Conservation (phyloP, 2,797 vertebrate genomes). For the Synaphobranchus kaupii region DNA sequence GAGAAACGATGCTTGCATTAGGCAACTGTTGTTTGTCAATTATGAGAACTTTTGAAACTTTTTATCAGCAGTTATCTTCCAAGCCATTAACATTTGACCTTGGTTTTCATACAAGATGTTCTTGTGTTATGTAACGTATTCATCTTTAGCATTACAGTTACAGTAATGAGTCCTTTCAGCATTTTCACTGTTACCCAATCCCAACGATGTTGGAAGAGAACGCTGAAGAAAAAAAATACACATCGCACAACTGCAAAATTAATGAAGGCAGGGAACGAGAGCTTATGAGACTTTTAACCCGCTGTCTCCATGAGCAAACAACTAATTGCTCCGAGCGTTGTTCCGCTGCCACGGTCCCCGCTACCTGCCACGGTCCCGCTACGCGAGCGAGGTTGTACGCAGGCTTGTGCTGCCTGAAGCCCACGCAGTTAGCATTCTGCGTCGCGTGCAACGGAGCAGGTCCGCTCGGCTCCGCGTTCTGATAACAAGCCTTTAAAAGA, state of each 20-base stretch:
- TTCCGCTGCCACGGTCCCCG: not conserved
- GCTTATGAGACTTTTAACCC: constrained; percentile 1
- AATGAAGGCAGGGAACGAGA: not conserved
- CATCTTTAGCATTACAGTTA: not conserved
- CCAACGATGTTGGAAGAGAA: not conserved
- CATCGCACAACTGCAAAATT: not conserved
- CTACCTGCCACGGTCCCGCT: too few species aligned
- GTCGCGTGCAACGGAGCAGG: constrained; percentile 1
- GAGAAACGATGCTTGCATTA: not conserved
- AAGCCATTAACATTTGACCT: not conserved
- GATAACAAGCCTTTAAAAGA: constrained; percentile 23
- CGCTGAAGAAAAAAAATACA: not conserved
- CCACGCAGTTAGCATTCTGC: constrained; percentile 25
- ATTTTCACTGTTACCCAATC: not conserved
- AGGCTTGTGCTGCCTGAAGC: constrained; percentile 30
- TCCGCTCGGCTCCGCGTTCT: constrained; percentile 11
- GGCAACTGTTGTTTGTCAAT: not conserved
- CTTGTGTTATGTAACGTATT: not conserved
- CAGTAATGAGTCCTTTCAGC: too few species aligned
- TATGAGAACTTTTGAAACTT: not conserved
- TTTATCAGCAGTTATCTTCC: not conserved
- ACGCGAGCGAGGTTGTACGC: constrained; percentile 23
- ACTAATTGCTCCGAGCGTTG: not conserved
- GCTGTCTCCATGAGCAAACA: not conserved
- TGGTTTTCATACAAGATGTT: not conserved